Base-by-base conservation (phyloP, 2,888 invertebrate species). In the Drepanosiphum platanoidis region DNA sequence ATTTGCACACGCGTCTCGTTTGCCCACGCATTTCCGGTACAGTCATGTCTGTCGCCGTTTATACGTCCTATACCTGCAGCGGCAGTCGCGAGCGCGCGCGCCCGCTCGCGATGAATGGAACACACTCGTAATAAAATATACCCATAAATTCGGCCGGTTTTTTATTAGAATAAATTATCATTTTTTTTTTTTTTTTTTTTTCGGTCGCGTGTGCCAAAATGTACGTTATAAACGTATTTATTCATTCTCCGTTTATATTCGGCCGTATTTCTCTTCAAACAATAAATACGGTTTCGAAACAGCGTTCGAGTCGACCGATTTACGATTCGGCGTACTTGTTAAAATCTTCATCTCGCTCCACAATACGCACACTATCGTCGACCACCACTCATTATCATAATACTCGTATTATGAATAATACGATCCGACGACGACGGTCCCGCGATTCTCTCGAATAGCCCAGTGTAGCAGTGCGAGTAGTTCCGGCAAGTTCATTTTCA, bases 11-110 rank as follows among this genome's bases (percentile, higher is more conserved):
- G 78, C 64, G 78, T 30, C 78, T 66, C 66, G 78, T 79, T 79
- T 79, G 78, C 78, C 78, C 78, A 79, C 78, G 78, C 78, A 32
- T 79, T 79, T 79, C 78, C 78, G 78, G 78, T 79, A 66, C 78
- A 64, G 78, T 79, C 78, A 58, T 78, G 78, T 78, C 30, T 78
- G 30, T 39, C 15, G 34, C 22, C 2, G 2, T n/a, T 75, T 32
- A 66, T 66, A 66, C 32, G 1, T n/a, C n/a, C n/a, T n/a, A n/a
- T 32, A 58, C 39, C n/a, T 61, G 61, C 36, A 30, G 61, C 32
- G 18, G 22, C 52, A n/a, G n/a, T n/a, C n/a, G n/a, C n/a, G n/a
- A n/a, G 61, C 77, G 61, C 27, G 36, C 34, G 36, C 30, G 74
- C 74, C n/a, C 52, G 52, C 15, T 34, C 58, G 61, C 75, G n/a